Evolutionary conservation across 2,888 invertebrate species (phyloP), one percentile per base, ranked within the genome.

Genomic region (Crematogaster levior): DNA sequence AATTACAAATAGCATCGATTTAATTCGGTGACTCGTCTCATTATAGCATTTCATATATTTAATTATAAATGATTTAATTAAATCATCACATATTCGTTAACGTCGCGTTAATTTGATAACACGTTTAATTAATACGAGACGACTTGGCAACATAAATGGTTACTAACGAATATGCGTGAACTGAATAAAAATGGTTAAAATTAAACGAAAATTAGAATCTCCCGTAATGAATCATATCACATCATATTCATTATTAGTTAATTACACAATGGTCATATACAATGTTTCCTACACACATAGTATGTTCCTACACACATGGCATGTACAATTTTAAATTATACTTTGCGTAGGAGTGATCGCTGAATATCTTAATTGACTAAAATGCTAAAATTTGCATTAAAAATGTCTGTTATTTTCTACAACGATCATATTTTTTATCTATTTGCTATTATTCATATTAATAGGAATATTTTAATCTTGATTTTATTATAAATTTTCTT

Each of bases 1-100:
- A 84, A 88, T 88, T 88, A 89, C 84, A 88, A 83, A 82, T 88
- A 86, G 58, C 82, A 89, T 87, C 83, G 88, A 89, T 88, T 87
- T 85, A 83, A 81, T 83, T 84, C 80, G 30, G 30, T 58, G 72
- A 82, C 82, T 88, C 79, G 63, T 79, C 68, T 84, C 84, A 83
- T 84, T 83, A 87, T 83, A 74, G 60, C 60, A 80, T 87, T 83
- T 56, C 84, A 37, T 51, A 46, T 30, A 40, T 65, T 72, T 79
- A 60, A 84, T 82, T 87, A 82, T 89, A 82, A 85, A 89, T 86
- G 82, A 86, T 88, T 89, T 86, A 84, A 89, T 89, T 88, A 88
- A 88, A 86, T 63, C 73, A 70, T 82, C 73, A 51, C 83, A 79
- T 84, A 79, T 81, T 84, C 68, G 81, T 84, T 86, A 75, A 82